Base-by-base conservation (phyloP, 2,888 invertebrate genomes). In the Liodrosophila aerea region DNA sequence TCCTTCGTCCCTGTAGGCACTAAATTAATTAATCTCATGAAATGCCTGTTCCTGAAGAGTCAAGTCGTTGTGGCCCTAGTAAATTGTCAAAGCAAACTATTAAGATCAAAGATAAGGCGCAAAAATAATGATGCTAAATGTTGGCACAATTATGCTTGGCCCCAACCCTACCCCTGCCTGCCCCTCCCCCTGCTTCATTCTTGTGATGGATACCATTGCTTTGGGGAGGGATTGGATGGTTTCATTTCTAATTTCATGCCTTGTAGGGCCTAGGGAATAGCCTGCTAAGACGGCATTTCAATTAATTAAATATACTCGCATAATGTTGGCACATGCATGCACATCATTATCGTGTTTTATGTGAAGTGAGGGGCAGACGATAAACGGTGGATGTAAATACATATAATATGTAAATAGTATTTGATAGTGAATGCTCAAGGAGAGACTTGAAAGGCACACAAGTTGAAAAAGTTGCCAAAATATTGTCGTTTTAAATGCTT, bases 21-120 rank as follows among this genome's bases (percentile, higher is more conserved):
- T 74, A 64, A 78, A 78, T 78, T 81, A 78, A 78, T 78, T 78
- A 78, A 78, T 78, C 78, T 76, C 73, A 81, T 81, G 74, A 76
- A 76, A 75, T 60, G 75, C 50, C 70, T 16, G 49, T 4, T 27
- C 15, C 34, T 34, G 29, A 41, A 31, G 53, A 47, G 51, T 30
- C 43, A 50, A 65, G 53, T 50, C 63, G 36, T 51, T 41, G 36
- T 18, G 50, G 36, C 51, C 46, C 36, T 44, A 7, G 22, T 43
- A 65, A 67, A 73, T 70, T 76, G 63, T 76, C 76, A 76, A 72
- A 80, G 69, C 52, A 64, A 71, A 80, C 80, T 76, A 78, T 78
- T 78, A 76, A 77, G 77, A 78, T 78, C 81, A 78, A 80, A 80
- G 80, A 78, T 78, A 78, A 72, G 68, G 58, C 70, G 54, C 66